Conservation (phyloP, 2,797 vertebrate species). For the Neosilurus mollespiculum region DNA sequence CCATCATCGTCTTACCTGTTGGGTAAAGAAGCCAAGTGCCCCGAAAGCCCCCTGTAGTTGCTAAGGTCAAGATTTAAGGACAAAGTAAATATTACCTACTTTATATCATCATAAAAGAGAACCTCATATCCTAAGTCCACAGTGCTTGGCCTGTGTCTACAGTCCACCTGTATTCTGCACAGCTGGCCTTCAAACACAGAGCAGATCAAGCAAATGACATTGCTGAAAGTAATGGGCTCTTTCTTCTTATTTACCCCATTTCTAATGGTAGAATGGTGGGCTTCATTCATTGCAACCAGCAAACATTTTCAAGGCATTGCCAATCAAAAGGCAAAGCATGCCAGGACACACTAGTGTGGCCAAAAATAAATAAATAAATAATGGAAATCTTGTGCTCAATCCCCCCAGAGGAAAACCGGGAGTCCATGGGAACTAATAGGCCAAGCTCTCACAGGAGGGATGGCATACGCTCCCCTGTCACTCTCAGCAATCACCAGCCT, state of each 20-base stretch:
- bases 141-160: slow-evolving; percentile 21
- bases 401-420: too few relatives aligned
- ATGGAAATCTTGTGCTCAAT: background rate
- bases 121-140: slow-evolving; percentile 7
- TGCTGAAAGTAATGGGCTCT: background rate
- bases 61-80: slow-evolving; percentile 25
- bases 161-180: slow-evolving; percentile 39
- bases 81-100: slow-evolving; percentile 2
- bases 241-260: background rate
- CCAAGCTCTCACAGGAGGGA: too few relatives aligned
- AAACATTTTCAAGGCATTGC: background rate
- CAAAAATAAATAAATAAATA: background rate
- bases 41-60: slow-evolving; percentile 1
- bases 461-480: too few relatives aligned
- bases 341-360: too few relatives aligned
- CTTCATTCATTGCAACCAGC: too few relatives aligned
- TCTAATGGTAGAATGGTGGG: background rate
- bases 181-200: slow-evolving; percentile 36
- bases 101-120: slow-evolving; percentile 1
- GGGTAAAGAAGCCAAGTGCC: background rate
- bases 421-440: too few relatives aligned
- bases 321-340: background rate
- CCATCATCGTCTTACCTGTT: background rate
- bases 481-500: too few relatives aligned
- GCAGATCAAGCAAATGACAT: slow-evolving; percentile 5